Evolutionary conservation across 2,888 invertebrate genomes (phyloP).

Genomic region (Lasius fuliginosus): DNA sequence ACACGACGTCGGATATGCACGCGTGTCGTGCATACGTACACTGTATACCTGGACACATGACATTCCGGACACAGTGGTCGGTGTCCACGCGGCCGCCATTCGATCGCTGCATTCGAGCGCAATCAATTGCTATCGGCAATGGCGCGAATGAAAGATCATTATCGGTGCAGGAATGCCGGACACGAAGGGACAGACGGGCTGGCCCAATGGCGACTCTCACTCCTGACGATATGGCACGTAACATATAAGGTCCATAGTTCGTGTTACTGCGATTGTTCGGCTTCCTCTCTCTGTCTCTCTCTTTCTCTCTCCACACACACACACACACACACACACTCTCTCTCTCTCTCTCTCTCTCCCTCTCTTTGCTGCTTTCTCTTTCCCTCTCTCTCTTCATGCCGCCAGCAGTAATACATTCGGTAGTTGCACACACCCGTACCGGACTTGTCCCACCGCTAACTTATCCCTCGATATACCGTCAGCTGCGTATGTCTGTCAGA

Average conservation of each 20-base stretch:
- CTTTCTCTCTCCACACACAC: not conserved
- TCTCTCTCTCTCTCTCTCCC: no score
- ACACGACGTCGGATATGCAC: constrained; percentile 40
- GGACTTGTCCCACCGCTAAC: constrained; percentile 48
- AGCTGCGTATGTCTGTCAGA: constrained; percentile 56
- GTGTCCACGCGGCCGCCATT: constrained; percentile 18
- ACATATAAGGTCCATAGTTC: constrained; percentile 69
- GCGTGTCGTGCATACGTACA: constrained; percentile 6
- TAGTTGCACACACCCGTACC: constrained; percentile 50
- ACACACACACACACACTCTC: no score
- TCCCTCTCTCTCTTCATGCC: not conserved
- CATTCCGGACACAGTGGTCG: constrained; percentile 1
- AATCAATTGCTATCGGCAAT: constrained; percentile 77
- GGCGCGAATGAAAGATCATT: constrained; percentile 74
- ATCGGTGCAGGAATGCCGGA: constrained; percentile 70
- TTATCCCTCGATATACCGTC: constrained; percentile 57
- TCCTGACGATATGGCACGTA: constrained; percentile 66
- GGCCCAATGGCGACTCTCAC: constrained; percentile 30
- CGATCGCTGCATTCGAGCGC: constrained; percentile 56
- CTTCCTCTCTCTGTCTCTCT: not conserved
- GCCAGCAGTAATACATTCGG: constrained; percentile 60
- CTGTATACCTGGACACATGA: constrained; percentile 29
- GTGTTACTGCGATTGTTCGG: constrained; percentile 43
- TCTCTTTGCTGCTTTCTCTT: no score
- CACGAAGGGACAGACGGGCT: constrained; percentile 16